Conservation (phyloP, 2,113 vertebrate genomes). For the Illadopsis cleaveri region DNA sequence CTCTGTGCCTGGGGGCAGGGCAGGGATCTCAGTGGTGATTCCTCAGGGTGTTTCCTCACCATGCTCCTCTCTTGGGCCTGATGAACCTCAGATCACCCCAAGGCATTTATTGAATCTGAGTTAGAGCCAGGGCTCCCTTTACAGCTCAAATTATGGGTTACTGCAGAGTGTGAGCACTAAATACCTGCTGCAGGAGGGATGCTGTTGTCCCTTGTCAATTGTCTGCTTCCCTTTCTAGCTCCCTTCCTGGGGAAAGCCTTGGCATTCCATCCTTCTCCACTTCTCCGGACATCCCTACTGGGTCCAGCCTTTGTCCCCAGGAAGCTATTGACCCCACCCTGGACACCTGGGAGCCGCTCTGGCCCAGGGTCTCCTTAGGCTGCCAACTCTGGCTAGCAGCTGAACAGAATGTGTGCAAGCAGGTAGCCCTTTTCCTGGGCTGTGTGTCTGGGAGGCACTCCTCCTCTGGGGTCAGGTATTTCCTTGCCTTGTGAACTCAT, state of each 20-base stretch:
- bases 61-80: neutral
- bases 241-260: neutral
- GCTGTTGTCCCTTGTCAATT: neutral
- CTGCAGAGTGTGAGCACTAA: neutral
- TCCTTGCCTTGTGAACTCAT: neutral
- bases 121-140: neutral
- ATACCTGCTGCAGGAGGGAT: neutral
- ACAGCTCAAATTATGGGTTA: neutral
- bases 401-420: neutral
- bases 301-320: neutral
- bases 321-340: fast-evolving
- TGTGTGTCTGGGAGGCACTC: too few species aligned
- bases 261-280: neutral
- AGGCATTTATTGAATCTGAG: neutral
- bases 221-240: neutral
- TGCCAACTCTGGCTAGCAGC: neutral
- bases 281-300: neutral
- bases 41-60: fast-evolving
- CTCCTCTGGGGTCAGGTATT: neutral
- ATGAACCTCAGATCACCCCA: neutral
- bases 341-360: neutral
- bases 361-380: neutral
- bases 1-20: neutral
- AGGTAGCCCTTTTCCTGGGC: neutral
- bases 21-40: fast-evolving